These are phyloP conservation scores for Mycteria americana DNA, from an alignment of 2,797 vertebrate species.

Conservation along the genomic window DNA sequence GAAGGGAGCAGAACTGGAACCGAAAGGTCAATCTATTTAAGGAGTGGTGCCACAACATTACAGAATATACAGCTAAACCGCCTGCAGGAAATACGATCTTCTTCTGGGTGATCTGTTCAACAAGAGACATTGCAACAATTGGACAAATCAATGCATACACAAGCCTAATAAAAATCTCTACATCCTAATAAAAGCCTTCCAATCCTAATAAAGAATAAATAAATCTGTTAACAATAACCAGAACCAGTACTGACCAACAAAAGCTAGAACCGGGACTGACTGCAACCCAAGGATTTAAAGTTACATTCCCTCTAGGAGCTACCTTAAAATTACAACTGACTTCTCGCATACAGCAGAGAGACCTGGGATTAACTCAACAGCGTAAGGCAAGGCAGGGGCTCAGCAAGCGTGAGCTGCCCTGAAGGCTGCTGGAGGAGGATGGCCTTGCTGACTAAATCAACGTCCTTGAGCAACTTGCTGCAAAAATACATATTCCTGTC, in stretches of 20 bases:
- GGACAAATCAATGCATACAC: neutral
- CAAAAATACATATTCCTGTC: neutral
- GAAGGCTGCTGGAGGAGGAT: neutral
- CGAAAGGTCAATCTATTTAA: conserved; percentile 27
- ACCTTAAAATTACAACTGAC: neutral
- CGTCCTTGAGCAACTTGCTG: neutral
- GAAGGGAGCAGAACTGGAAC: conserved; percentile 12
- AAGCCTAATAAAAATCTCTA: neutral
- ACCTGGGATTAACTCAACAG: neutral
- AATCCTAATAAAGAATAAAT: neutral
- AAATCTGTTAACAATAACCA: neutral
- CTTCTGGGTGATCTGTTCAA: neutral
- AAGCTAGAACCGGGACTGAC: neutral
- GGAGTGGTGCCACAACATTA: neutral
- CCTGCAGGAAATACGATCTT: neutral
- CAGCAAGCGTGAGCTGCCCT: neutral
- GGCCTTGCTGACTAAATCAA: neutral
- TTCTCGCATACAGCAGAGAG: neutral
- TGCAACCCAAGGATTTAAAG: neutral
- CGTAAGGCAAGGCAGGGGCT: fast-evolving
- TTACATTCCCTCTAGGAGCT: neutral
- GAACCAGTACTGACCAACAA: neutral
- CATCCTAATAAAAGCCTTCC: conserved; percentile 3
- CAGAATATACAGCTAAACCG: neutral
- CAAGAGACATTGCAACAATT: neutral